Conservation (phyloP, 2,888 invertebrate species). For the Drosophila melanosoma region DNA sequence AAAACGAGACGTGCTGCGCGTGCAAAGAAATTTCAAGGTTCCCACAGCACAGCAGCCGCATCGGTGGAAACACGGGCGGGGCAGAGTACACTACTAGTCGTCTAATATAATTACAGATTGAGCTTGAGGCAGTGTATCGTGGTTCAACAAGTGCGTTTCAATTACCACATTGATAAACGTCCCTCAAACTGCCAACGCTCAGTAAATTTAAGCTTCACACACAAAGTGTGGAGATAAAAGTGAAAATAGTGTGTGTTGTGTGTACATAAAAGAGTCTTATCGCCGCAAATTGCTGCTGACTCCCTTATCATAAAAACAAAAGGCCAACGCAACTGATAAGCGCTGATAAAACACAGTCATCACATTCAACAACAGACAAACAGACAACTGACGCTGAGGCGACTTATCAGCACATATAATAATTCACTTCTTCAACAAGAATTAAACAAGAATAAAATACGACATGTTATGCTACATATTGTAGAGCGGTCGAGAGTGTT, state of each 20-base stretch:
- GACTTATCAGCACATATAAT: conserved; percentile 39
- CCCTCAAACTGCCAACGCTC: conserved; percentile 2
- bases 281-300: conserved; percentile 27
- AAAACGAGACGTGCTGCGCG: conserved; percentile 43
- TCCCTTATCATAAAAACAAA: conserved; percentile 50
- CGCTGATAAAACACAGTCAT: conserved; percentile 30
- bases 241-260: conserved; percentile 9
- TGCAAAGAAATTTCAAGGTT: conserved; percentile 70
- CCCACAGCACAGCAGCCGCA: conserved; percentile 35
- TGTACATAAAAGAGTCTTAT: conserved; percentile 35
- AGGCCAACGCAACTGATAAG: conserved; percentile 60
- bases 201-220: conserved; percentile 18
- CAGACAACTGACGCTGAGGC: conserved; percentile 18
- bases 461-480: conserved; percentile 68
- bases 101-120: conserved; percentile 25
- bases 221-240: conserved; percentile 12
- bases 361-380: conserved; percentile 26
- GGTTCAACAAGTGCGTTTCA: conserved; percentile 41
- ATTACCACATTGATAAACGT: conserved; percentile 28
- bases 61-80: conserved; percentile 17
- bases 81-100: conserved; percentile 11
- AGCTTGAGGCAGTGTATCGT: conserved; percentile 21
- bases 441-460: conserved; percentile 15
- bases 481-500: conserved; percentile 42
- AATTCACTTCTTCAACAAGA: conserved; percentile 22